phyloP scores from a whole-genome alignment of 1,140 invertebrate species.

The Sesamia nonagrioides region DNA sequence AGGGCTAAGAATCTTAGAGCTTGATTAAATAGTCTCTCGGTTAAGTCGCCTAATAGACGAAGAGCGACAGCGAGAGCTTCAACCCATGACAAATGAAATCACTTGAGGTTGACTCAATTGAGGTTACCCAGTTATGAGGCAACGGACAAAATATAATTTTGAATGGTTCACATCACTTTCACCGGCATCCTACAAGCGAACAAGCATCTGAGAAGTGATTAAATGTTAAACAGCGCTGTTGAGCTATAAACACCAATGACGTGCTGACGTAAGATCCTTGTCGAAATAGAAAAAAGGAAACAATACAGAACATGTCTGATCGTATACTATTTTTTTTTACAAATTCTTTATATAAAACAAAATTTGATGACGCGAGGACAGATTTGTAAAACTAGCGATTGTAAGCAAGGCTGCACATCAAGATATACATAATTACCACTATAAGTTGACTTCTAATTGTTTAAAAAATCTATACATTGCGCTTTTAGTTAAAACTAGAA shows the following conservation, averaged over 20 bases:
- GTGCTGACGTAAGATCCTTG: neutral
- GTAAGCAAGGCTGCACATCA: neutral
- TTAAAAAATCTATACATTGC: too few relatives aligned
- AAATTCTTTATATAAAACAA: neutral
- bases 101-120: slow-evolving; percentile 27
- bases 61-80: neutral
- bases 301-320: neutral
- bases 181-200: slow-evolving; percentile 41
- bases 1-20: neutral
- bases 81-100: slow-evolving; percentile 36
- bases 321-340: neutral
- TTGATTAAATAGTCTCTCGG: slow-evolving; percentile 5
- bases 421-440: too few relatives aligned
- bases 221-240: slow-evolving; percentile 30
- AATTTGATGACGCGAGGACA: neutral
- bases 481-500: too few relatives aligned
- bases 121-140: slow-evolving; percentile 48
- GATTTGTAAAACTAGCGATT: neutral
- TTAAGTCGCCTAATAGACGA: neutral
- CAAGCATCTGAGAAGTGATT: slow-evolving; percentile 26
- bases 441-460: too few relatives aligned
- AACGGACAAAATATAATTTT: slow-evolving; percentile 43
- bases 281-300: neutral
- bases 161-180: slow-evolving; percentile 54
- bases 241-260: slow-evolving; percentile 10